Evolutionary conservation across 2,113 vertebrate species (phyloP).

Genomic region (Polypterus bichir): DNA sequence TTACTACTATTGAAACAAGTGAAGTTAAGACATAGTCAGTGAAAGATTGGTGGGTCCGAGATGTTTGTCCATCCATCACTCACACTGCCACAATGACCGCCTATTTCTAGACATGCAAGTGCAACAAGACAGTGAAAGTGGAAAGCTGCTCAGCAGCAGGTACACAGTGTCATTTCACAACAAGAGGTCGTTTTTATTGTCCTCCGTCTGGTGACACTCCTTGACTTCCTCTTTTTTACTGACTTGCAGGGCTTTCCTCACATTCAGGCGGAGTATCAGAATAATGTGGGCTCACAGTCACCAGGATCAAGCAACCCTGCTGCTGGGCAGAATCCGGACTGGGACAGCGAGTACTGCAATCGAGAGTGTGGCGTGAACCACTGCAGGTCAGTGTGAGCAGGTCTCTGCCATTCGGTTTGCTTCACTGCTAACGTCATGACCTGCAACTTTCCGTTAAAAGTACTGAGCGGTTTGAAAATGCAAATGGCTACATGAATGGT

Average conservation of each 20-base stretch:
- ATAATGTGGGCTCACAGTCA: slow-evolving; percentile 75
- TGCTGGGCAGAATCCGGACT: slow-evolving; percentile 66
- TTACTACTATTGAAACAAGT: no score
- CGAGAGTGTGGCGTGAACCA: slow-evolving; percentile 88
- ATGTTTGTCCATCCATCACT: no score
- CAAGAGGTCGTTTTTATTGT: neutral
- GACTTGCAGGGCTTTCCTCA: slow-evolving; percentile 75
- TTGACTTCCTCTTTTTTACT: neutral
- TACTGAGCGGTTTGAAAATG: no score
- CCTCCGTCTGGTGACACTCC: neutral
- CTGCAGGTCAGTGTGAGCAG: slow-evolving; percentile 67
- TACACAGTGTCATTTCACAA: neutral
- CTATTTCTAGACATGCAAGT: no score
- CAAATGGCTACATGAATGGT: no score
- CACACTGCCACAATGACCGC: no score
- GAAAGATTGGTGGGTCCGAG: no score
- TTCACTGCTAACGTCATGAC: no score
- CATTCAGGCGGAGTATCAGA: slow-evolving; percentile 83
- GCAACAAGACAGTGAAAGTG: neutral
- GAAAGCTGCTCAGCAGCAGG: neutral
- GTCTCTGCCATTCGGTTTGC: no score
- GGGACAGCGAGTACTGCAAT: slow-evolving; percentile 86
- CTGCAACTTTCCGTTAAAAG: no score
- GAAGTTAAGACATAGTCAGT: no score
- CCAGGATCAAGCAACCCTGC: slow-evolving; percentile 72